Evolutionary conservation across 2,113 vertebrate genomes (phyloP).

Genomic region (Fulmarus glacialis): DNA sequence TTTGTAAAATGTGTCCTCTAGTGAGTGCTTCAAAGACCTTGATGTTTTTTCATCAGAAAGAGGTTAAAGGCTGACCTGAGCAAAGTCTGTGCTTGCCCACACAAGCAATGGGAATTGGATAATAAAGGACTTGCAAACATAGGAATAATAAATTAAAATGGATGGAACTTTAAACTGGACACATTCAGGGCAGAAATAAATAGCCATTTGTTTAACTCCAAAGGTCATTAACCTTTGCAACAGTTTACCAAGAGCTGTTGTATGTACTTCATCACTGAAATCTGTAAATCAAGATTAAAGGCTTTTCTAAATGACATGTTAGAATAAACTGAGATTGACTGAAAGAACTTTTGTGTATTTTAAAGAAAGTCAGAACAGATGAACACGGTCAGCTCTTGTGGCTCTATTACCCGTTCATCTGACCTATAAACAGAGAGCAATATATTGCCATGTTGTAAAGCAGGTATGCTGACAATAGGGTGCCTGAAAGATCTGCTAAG

Average conservation of each 20-base stretch:
- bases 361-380: conserved; percentile 1
- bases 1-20: not conserved
- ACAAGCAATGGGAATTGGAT: not conserved
- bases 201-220: conserved; percentile 58
- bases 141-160: conserved; percentile 38
- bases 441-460: not conserved
- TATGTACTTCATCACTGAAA: conserved; percentile 14
- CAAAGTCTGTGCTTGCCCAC: conserved; percentile 8
- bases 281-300: conserved; percentile 48
- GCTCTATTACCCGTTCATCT: not conserved
- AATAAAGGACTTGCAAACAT: conserved; percentile 15
- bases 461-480: not conserved
- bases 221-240: conserved; percentile 62
- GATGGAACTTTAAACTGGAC: conserved; percentile 47
- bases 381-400: not conserved
- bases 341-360: not conserved
- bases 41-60: not conserved
- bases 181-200: conserved; percentile 43
- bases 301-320: conserved; percentile 26
- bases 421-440: not conserved
- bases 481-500: not conserved
- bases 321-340: conserved; percentile 12
- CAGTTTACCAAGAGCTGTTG: conserved; percentile 26
- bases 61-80: not conserved
- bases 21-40: not conserved